Conservation (phyloP, 1,140 invertebrate genomes). For the Drosophila pectinifera region DNA sequence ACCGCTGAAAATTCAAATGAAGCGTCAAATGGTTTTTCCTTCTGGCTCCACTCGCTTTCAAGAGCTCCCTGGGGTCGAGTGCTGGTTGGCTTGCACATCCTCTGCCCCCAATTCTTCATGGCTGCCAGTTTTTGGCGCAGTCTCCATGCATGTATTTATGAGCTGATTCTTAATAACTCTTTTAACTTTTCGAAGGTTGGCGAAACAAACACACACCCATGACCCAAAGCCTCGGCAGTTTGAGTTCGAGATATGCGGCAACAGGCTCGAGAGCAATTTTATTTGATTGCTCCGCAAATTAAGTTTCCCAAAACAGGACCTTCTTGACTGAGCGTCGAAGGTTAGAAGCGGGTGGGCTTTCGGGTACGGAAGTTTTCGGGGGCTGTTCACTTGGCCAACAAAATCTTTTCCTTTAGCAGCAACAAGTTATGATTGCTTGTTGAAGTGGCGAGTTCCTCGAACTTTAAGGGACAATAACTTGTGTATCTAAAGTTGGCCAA, state of each 20-base stretch:
- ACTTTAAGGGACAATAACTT: neutral
- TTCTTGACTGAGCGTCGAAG: neutral
- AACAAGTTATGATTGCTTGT: constrained; percentile 27
- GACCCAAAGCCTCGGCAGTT: constrained; percentile 24
- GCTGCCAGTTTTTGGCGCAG: neutral
- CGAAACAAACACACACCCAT: constrained; percentile 1
- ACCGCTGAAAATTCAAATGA: constrained; percentile 42
- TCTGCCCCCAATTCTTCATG: constrained; percentile 11
- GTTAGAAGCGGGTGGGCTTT: neutral
- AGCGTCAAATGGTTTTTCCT: constrained; percentile 34
- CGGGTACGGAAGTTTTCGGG: neutral
- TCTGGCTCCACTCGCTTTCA: neutral
- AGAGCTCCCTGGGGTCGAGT: constrained; percentile 14
- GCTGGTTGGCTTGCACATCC: constrained; percentile 7
- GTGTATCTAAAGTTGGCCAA: neutral
- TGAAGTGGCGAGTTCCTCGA: neutral
- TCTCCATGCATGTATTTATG: constrained; percentile 56
- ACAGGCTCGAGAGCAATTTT: constrained; percentile 51
- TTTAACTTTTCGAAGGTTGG: constrained; percentile 40
- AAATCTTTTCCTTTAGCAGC: neutral
- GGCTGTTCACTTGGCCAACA: neutral
- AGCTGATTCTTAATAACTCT: constrained; percentile 61
- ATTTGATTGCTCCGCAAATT: constrained; percentile 68
- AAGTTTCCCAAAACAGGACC: constrained; percentile 57
- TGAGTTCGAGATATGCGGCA: constrained; percentile 40